phyloP scores from a whole-genome alignment of 2,888 invertebrate genomes.

The Electrophaes corylata region DNA sequence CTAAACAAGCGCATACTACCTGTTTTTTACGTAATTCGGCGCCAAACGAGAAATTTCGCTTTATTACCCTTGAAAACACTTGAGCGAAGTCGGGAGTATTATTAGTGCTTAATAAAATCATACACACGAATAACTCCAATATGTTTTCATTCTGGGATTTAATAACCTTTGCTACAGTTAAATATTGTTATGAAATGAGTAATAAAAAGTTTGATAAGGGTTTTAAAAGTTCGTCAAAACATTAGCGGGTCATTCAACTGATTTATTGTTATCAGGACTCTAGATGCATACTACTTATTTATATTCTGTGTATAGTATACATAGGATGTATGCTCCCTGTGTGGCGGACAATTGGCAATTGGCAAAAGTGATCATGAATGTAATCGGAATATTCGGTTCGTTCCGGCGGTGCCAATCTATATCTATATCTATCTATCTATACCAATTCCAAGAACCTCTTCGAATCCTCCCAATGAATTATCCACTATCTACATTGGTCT shows the following conservation, averaged over 20 bases:
- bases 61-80: conserved; percentile 34
- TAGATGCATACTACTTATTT: too few species aligned
- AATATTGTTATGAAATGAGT: conserved; percentile 8
- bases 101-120: conserved; percentile 40
- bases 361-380: too few species aligned
- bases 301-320: too few species aligned
- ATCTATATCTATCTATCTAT: too few species aligned
- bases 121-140: conserved; percentile 36
- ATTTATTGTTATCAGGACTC: background rate
- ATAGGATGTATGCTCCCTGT: too few species aligned
- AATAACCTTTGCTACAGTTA: conserved; percentile 15
- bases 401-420: too few species aligned
- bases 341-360: too few species aligned
- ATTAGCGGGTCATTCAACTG: background rate
- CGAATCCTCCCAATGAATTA: conserved; percentile 11
- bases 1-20: background rate
- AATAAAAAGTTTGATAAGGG: background rate
- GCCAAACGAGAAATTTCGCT: conserved; percentile 12
- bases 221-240: background rate
- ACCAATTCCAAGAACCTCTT: background rate
- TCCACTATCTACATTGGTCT: conserved; percentile 11
- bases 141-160: conserved; percentile 19
- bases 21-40: conserved; percentile 2
- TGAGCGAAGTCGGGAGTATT: conserved; percentile 32
- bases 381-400: too few species aligned